These are phyloP conservation scores for Sebastes cheni DNA, from an alignment of 2,797 vertebrate genomes.

Conservation along the genomic window DNA sequence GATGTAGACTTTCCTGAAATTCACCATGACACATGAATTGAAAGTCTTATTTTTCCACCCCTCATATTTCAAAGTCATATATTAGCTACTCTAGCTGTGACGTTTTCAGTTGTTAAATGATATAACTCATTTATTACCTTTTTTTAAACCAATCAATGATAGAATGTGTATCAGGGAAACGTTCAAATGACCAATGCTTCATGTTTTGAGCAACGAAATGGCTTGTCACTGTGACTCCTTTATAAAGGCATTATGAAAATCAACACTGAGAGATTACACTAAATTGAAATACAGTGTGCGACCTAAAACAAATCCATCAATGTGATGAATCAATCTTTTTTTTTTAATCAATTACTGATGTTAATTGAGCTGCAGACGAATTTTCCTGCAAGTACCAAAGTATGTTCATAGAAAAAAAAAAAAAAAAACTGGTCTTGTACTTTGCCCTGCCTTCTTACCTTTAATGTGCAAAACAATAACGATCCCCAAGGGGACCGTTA, in stretches of 20 bases:
- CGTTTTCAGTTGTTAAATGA: constrained; percentile 29
- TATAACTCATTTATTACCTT: constrained; percentile 31
- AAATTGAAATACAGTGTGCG: constrained; percentile 30
- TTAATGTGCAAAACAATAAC: constrained; percentile 71
- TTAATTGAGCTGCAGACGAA: constrained; percentile 47
- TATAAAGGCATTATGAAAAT: constrained; percentile 47
- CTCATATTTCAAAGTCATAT: constrained; percentile 17
- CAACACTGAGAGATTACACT: constrained; percentile 1
- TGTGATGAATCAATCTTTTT: constrained; percentile 33
- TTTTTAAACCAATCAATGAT: not conserved
- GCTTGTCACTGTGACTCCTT: not conserved
- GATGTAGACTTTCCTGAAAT: constrained; percentile 54
- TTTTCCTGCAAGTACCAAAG: constrained; percentile 30
- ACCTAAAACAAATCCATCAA: constrained; percentile 15
- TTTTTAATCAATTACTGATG: constrained; percentile 49
- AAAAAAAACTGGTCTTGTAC: constrained; percentile 34
- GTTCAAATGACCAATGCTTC: not conserved
- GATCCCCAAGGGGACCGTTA: constrained; percentile 69
- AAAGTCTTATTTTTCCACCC: constrained; percentile 21
- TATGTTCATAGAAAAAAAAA: constrained; percentile 24
- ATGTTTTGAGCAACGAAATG: constrained; percentile 21
- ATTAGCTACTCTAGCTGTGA: constrained; percentile 9
- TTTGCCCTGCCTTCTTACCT: constrained; percentile 56
- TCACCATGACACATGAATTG: constrained; percentile 33
- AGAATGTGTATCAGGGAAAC: constrained; percentile 1